Evolutionary conservation across 2,888 invertebrate genomes (phyloP), one percentile per base, ranked within the genome.

Genomic region (Teleogryllus oceanicus): DNA sequence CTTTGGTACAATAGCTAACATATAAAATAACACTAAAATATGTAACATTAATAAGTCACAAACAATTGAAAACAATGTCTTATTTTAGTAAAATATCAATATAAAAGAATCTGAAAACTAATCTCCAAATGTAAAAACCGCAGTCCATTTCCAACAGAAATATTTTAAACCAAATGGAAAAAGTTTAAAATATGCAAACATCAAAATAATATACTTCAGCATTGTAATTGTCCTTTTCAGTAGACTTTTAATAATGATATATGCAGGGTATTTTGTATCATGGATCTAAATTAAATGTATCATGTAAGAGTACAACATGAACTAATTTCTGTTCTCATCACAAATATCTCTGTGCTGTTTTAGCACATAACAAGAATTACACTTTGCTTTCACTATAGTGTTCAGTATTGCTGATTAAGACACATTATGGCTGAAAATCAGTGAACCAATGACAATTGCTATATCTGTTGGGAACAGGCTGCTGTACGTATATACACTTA

Each of bases 381-480:
- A 62, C n/a, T 62, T 62, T 62, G 13, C 62, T 62, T 62, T 62
- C 37, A 37, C 37, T 37, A 37, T 37, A 37, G 37, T 62, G 16
- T 62, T 18, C 62, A 18, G 62, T 62, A 62, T 62, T 62, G 62
- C 62, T 62, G 13, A 62, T 62, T 62, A 62, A 62, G 62, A 62
- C 62, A 62, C 62, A 62, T 62, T 62, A 62, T 62, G 62, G 62
- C 62, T 62, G 62, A 62, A 62, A 62, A 62, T 62, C 13, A 62
- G 62, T 62, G 62, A 62, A 62, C n/a, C 62, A 62, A 62, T 37
- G 62, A 62, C 62, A 62, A 62, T n/a, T 62, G 62, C 62, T 62
- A 62, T 62, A 62, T 62, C 62, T 62, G 62, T 62, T 62, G 62
- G 62, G 62, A 62, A 62, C 62, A 62, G 62, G 62, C 62, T 62